Conservation (phyloP, 1,140 invertebrate genomes). For the Diabrotica undecimpunctata region DNA sequence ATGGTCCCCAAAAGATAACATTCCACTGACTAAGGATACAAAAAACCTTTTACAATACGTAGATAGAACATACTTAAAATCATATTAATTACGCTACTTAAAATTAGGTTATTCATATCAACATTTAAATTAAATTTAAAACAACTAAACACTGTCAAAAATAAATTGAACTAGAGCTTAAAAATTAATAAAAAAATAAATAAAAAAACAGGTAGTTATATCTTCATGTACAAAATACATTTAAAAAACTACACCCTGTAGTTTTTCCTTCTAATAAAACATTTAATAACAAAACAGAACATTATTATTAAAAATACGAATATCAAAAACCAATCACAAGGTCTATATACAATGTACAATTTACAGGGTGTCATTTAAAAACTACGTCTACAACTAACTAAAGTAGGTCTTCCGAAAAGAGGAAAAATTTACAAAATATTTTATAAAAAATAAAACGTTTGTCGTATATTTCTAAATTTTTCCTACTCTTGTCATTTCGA, state of each 20-base stretch:
- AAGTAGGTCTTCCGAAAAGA: neutral
- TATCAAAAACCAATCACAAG: constrained; percentile 2
- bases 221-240: neutral
- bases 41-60: constrained; percentile 6
- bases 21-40: constrained; percentile 8
- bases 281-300: neutral
- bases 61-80: constrained; percentile 3
- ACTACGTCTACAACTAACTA: neutral
- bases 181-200: constrained; percentile 4
- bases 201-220: constrained; percentile 4
- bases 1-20: constrained; percentile 14
- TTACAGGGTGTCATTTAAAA: neutral
- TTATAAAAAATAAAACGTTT: neutral
- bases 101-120: neutral
- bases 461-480: neutral
- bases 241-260: constrained; percentile 9
- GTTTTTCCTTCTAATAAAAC: neutral
- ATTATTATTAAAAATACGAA: neutral
- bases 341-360: constrained; percentile 1
- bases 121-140: neutral
- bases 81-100: neutral
- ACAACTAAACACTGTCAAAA: constrained; percentile 5
- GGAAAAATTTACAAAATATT: neutral
- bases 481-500: neutral
- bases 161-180: neutral